Evolutionary conservation across 2,888 invertebrate genomes (phyloP).

Genomic region (Leptogaster cylindrica): DNA sequence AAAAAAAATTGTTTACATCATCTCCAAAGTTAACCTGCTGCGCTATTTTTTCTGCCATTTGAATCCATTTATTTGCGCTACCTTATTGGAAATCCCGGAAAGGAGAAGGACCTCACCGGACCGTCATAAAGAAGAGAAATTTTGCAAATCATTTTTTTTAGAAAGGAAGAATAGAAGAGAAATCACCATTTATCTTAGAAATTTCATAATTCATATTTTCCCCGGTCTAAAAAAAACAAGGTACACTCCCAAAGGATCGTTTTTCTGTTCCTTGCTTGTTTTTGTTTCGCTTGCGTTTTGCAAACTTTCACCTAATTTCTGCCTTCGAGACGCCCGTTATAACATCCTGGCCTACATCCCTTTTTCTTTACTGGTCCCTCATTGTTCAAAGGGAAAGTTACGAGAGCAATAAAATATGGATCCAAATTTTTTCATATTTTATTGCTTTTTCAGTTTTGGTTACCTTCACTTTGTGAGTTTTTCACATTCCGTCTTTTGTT

Average conservation of each 20-base stretch:
- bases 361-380: not conserved
- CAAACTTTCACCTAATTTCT: slow-evolving; percentile 42
- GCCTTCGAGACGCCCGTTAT: not conserved
- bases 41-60: slow-evolving; percentile 16
- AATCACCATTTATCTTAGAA: slow-evolving; percentile 37
- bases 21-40: slow-evolving; percentile 34
- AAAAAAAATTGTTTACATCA: slow-evolving; percentile 27
- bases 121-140: slow-evolving; percentile 38
- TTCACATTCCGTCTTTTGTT: too few species aligned
- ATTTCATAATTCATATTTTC: slow-evolving; percentile 43
- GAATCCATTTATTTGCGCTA: slow-evolving; percentile 21
- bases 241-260: slow-evolving; percentile 42
- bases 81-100: slow-evolving; percentile 27
- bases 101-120: slow-evolving; percentile 16
- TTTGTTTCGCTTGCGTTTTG: not conserved
- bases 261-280: not conserved
- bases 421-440: slow-evolving; percentile 44
- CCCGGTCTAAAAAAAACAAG: too few species aligned
- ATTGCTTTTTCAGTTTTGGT: slow-evolving; percentile 16
- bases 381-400: slow-evolving; percentile 46
- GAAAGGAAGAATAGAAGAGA: slow-evolving; percentile 9
- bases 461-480: too few species aligned
- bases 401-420: slow-evolving; percentile 45
- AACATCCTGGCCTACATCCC: slow-evolving; percentile 5
- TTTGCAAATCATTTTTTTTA: slow-evolving; percentile 43